Conservation (phyloP, 2,797 vertebrate genomes). For the Antennarius maculatus region DNA sequence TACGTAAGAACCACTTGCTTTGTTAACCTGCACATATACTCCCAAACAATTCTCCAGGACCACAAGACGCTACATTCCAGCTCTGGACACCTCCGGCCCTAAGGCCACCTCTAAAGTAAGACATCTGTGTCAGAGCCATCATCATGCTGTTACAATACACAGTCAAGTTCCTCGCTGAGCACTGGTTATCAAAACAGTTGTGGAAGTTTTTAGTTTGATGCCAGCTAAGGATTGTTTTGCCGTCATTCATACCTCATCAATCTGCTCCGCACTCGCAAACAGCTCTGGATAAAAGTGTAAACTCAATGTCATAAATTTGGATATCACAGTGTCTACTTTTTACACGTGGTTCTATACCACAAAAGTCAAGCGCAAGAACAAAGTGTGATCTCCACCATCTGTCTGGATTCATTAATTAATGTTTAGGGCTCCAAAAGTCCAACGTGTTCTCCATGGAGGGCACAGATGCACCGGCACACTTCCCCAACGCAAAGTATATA, state of each 20-base stretch:
- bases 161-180: conserved; percentile 15
- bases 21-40: conserved; percentile 52
- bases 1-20: conserved; percentile 71
- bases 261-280: neutral
- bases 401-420: conserved; percentile 41
- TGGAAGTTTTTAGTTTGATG: conserved; percentile 5
- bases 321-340: neutral
- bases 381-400: conserved; percentile 6
- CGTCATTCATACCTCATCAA: neutral
- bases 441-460: conserved; percentile 49
- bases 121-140: conserved; percentile 66
- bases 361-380: conserved; percentile 16
- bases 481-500: conserved; percentile 58
- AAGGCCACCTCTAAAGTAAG: conserved; percentile 46
- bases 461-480: conserved; percentile 67
- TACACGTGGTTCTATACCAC: neutral
- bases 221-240: neutral
- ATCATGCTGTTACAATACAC: conserved; percentile 49
- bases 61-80: conserved; percentile 65
- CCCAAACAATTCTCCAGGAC: conserved; percentile 52
- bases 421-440: conserved; percentile 27
- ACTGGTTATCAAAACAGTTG: conserved; percentile 35
- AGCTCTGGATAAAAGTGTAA: neutral
- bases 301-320: neutral
- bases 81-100: conserved; percentile 46